These are phyloP conservation scores for Malacoraja senta DNA, from an alignment of 2,797 vertebrate genomes.

Conservation along the genomic window DNA sequence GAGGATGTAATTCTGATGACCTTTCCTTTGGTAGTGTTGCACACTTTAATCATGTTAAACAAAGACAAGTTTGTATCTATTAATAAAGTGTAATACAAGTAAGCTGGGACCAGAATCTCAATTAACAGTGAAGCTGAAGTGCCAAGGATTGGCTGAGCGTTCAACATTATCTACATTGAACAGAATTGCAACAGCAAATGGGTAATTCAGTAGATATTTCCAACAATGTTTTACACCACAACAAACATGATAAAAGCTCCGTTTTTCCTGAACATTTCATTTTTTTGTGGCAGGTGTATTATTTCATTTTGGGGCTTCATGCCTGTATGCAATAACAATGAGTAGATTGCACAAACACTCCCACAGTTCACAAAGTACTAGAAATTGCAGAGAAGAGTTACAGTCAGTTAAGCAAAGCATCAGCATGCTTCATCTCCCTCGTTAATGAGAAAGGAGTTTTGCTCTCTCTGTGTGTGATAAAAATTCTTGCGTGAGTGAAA, in stretches of 20 bases:
- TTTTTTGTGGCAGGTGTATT: not conserved
- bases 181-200: not conserved
- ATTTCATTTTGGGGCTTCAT: slow-evolving; percentile 4
- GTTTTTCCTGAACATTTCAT: slow-evolving; percentile 6
- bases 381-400: slow-evolving; percentile 40
- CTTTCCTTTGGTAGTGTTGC: not conserved
- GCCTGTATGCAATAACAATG: slow-evolving; percentile 41
- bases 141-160: too few relatives aligned
- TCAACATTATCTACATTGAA: not conserved
- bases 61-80: not conserved
- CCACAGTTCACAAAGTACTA: slow-evolving; percentile 49
- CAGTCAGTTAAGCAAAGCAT: not conserved
- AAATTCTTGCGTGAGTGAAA: not conserved
- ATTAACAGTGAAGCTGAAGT: not conserved
- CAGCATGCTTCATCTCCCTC: slow-evolving; percentile 6
- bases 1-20: not conserved
- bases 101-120: not conserved
- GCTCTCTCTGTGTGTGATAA: not conserved
- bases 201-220: not conserved
- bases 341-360: slow-evolving; percentile 54
- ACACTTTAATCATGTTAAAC: not conserved
- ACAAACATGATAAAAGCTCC: not conserved
- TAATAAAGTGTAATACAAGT: not conserved
- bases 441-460: not conserved
- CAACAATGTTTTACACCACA: not conserved